phyloP scores from a whole-genome alignment of 2,888 invertebrate genomes.

The Pristionchus exspectatus region DNA sequence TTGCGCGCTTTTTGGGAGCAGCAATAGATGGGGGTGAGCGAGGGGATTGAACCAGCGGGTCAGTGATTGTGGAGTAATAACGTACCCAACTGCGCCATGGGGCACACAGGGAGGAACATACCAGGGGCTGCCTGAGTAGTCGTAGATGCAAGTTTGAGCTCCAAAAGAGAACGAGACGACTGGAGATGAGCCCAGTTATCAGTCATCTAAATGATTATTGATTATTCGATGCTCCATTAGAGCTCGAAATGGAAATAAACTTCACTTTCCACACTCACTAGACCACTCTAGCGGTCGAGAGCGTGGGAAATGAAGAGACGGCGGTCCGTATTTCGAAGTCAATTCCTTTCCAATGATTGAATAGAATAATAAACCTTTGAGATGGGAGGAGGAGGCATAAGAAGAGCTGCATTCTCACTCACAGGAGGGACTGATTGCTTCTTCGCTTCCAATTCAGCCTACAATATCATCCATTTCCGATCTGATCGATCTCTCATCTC shows the following conservation, averaged over 20 bases:
- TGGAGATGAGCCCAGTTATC: conserved; percentile 97
- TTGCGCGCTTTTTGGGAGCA: conserved; percentile 27
- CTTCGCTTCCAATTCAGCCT: conserved; percentile 70
- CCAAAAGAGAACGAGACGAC: conserved; percentile 84
- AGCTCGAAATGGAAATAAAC: too few species aligned
- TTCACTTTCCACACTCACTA: too few species aligned
- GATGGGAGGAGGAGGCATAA: conserved; percentile 92
- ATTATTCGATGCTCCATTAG: too few species aligned
- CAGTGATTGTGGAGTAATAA: not conserved
- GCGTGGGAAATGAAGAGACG: too few species aligned
- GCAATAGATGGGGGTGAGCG: not conserved
- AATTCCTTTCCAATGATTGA: not conserved
- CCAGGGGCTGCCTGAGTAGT: conserved; percentile 80
- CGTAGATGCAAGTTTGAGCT: conserved; percentile 72
- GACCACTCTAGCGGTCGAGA: too few species aligned
- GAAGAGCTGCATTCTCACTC: conserved; percentile 86
- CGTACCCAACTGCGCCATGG: conserved; percentile 9
- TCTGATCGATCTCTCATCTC: not conserved
- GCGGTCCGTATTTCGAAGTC: too few species aligned
- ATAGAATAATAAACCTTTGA: conserved; percentile 78
- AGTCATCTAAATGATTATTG: conserved; percentile 85
- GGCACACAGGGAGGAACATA: conserved; percentile 66
- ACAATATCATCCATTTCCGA: not conserved
- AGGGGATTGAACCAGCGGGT: conserved; percentile 3
- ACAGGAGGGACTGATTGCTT: conserved; percentile 84